Evolutionary conservation across 2,113 vertebrate species (phyloP).

Genomic region (Cercocebus atys): DNA sequence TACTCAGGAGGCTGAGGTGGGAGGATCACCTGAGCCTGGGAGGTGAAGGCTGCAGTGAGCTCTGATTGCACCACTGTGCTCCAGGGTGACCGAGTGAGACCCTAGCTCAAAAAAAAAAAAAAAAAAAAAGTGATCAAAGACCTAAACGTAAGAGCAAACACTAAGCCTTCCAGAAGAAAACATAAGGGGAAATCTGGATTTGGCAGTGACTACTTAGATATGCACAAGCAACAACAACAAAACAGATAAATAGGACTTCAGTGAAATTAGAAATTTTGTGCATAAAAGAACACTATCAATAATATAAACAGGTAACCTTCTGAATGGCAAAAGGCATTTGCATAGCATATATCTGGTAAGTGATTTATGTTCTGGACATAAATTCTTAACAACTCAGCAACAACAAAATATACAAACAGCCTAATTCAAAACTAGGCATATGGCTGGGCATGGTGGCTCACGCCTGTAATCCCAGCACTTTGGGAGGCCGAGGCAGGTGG

Average conservation of each 20-base stretch:
- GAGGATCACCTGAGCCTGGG: too few species aligned
- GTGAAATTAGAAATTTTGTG: not conserved
- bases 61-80: too few species aligned
- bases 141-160: not conserved
- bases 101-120: too few species aligned
- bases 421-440: too few species aligned
- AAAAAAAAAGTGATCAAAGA: not conserved
- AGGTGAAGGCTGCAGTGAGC: too few species aligned
- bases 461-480: too few species aligned
- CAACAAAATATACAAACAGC: too few species aligned
- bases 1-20: too few species aligned
- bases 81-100: too few species aligned
- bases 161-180: not conserved
- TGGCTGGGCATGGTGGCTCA: too few species aligned
- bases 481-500: too few species aligned
- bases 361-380: not conserved
- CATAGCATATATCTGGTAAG: not conserved
- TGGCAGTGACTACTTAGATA: not conserved
- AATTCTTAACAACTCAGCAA: too few species aligned
- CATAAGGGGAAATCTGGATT: not conserved
- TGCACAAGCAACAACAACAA: not conserved
- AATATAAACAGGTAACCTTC: not conserved
- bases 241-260: not conserved
- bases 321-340: not conserved
- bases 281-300: not conserved